Conservation (phyloP, 2,113 vertebrate genomes). For the Arothron firmamentum region DNA sequence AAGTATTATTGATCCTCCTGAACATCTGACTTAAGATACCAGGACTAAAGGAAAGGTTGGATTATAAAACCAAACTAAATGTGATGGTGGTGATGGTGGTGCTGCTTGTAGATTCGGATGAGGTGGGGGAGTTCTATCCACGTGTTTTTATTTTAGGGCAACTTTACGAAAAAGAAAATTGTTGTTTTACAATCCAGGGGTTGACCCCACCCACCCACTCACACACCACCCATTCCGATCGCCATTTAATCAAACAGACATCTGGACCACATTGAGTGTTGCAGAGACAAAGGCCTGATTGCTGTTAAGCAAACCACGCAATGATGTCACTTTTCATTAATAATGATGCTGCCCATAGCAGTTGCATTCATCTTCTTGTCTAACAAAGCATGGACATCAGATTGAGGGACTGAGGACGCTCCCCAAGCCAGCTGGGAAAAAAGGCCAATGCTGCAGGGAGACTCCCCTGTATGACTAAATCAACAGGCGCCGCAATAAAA, state of each 20-base stretch:
- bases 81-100: background rate
- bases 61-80: too few species aligned
- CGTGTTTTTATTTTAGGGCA: conserved; percentile 68
- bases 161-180: conserved; percentile 57
- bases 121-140: conserved; percentile 37
- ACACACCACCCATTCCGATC: conserved; percentile 48
- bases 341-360: conserved; percentile 66
- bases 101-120: background rate
- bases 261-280: conserved; percentile 65
- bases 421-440: conserved; percentile 40
- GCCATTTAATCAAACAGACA: conserved; percentile 71
- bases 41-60: too few species aligned
- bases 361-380: conserved; percentile 64
- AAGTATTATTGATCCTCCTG: too few species aligned
- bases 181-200: conserved; percentile 58
- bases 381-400: conserved; percentile 30
- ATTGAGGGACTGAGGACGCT: conserved; percentile 23
- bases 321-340: conserved; percentile 76
- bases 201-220: conserved; percentile 42
- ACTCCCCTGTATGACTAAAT: background rate
- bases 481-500: too few species aligned
- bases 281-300: conserved; percentile 66
- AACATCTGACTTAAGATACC: too few species aligned
- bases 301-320: conserved; percentile 68
- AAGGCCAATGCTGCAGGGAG: background rate